A percentile compares a stretch with the other conserved stretches of the same genome.
phyloP scores from a whole-genome alignment of 1,140 invertebrate genomes.

The Phymastichus coffea region DNA sequence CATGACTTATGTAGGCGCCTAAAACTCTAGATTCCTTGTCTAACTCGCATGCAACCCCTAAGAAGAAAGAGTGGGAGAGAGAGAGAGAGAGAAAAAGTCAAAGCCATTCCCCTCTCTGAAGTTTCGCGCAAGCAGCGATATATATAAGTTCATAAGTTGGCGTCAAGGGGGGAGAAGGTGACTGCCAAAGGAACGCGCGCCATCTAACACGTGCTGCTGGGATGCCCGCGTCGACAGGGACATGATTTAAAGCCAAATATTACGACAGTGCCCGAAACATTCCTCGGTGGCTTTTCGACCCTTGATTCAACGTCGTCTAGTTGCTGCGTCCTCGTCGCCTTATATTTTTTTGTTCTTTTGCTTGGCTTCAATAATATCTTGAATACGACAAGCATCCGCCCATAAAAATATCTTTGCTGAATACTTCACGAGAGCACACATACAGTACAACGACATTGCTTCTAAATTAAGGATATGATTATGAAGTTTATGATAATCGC shows the following conservation, averaged over 20 bases:
- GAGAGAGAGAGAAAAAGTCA: too few species aligned
- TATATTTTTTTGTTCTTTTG: neutral
- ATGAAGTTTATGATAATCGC: too few species aligned
- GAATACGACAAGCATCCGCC: slow-evolving; percentile 12
- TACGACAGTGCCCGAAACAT: slow-evolving; percentile 53
- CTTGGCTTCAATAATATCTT: slow-evolving; percentile 23
- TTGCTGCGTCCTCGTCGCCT: slow-evolving; percentile 3
- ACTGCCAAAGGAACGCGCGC: neutral
- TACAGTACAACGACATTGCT: neutral
- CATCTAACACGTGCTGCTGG: neutral
- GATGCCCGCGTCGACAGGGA: slow-evolving; percentile 47
- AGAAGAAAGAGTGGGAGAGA: too few species aligned
- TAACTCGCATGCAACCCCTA: neutral
- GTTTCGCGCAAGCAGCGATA: neutral
- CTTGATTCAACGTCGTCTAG: too few species aligned
- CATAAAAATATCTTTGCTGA: slow-evolving; percentile 26
- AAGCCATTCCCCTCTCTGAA: neutral
- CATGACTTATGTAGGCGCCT: slow-evolving; percentile 10
- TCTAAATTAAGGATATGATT: slow-evolving; percentile 15
- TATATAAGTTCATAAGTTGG: slow-evolving; percentile 18
- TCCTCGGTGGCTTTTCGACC: slow-evolving; percentile 44
- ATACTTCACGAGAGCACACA: neutral
- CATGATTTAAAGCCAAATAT: slow-evolving; percentile 61
- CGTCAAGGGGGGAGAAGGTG: neutral
- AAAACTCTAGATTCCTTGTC: neutral